Evolutionary conservation across 2,888 invertebrate species (phyloP).

Genomic region (Enchytraeus crypticus): DNA sequence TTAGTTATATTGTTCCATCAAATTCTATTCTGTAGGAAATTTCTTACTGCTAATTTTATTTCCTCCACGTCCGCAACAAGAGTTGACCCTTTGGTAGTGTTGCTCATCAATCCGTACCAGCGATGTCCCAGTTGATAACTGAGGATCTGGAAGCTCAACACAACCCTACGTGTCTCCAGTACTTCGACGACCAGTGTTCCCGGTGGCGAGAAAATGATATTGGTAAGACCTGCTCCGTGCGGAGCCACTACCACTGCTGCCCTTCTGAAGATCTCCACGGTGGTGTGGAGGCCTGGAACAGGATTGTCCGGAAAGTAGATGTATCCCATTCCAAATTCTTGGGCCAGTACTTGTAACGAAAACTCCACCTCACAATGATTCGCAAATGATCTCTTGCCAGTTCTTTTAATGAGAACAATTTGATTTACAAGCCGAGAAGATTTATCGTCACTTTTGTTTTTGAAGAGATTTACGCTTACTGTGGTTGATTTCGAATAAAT

Average conservation of each 20-base stretch:
- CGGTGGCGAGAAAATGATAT: conserved; percentile 20
- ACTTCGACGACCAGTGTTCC: conserved; percentile 25
- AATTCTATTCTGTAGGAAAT: too few relatives aligned
- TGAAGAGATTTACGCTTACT: too few relatives aligned
- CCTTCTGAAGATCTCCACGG: conserved; percentile 20
- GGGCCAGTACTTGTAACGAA: conserved; percentile 8
- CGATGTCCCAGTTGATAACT: too few relatives aligned
- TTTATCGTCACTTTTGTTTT: background rate
- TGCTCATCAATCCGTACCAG: too few relatives aligned
- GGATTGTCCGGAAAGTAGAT: conserved; percentile 21
- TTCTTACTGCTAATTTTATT: too few relatives aligned
- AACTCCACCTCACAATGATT: conserved; percentile 4
- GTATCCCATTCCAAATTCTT: conserved; percentile 11
- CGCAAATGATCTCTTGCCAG: conserved; percentile 12
- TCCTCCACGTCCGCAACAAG: too few relatives aligned
- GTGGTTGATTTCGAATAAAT: too few relatives aligned
- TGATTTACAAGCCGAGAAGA: background rate
- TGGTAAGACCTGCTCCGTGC: conserved; percentile 28
- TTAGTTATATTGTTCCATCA: too few relatives aligned
- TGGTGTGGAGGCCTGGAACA: conserved; percentile 14
- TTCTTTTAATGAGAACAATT: conserved; percentile 16
- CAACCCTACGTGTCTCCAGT: too few relatives aligned
- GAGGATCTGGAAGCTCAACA: too few relatives aligned
- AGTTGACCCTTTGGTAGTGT: too few relatives aligned
- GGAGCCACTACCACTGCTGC: conserved; percentile 26